Percentiles rank a stretch among this genome's conserved stretches.
These are phyloP conservation scores for Spheniscus mendiculus DNA, from an alignment of 2,113 vertebrate genomes.

Conservation along the genomic window DNA sequence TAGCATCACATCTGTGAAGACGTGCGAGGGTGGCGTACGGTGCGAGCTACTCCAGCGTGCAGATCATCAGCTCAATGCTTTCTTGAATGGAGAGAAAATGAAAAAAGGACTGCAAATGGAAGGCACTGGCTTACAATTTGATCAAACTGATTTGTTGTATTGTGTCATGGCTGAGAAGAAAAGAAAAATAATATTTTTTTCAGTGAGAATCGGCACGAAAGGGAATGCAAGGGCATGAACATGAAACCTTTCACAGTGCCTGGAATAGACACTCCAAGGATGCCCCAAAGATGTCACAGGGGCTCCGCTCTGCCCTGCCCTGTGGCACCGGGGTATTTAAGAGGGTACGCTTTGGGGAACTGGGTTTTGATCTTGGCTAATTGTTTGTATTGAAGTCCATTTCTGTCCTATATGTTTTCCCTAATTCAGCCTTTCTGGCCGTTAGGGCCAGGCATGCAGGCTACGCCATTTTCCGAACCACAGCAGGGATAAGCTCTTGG, in stretches of 20 bases:
- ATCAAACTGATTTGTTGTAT: background rate
- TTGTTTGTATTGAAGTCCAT: background rate
- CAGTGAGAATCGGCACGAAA: fast-evolving
- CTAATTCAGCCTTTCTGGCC: background rate
- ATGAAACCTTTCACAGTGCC: fast-evolving
- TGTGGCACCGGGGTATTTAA: fast-evolving
- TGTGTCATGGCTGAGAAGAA: background rate
- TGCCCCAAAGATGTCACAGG: background rate
- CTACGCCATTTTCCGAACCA: fast-evolving
- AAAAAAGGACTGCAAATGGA: background rate
- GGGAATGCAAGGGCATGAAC: background rate
- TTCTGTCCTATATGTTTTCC: background rate
- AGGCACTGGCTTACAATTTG: background rate
- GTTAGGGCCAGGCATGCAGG: fast-evolving
- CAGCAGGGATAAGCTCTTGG: background rate
- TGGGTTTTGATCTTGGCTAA: background rate
- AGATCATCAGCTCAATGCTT: fast-evolving
- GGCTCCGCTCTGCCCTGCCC: background rate
- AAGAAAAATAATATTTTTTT: too few species aligned
- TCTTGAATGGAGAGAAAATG: too few species aligned
- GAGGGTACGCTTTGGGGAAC: background rate
- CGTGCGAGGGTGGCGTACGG: fast-evolving
- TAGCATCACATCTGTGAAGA: fast-evolving
- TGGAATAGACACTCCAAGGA: fast-evolving
- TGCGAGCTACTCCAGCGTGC: fast-evolving